Percentiles rank a stretch among this genome's conserved stretches.
These are phyloP conservation scores for Hafferia zeledoni DNA, from an alignment of 2,797 vertebrate species.

Conservation along the genomic window DNA sequence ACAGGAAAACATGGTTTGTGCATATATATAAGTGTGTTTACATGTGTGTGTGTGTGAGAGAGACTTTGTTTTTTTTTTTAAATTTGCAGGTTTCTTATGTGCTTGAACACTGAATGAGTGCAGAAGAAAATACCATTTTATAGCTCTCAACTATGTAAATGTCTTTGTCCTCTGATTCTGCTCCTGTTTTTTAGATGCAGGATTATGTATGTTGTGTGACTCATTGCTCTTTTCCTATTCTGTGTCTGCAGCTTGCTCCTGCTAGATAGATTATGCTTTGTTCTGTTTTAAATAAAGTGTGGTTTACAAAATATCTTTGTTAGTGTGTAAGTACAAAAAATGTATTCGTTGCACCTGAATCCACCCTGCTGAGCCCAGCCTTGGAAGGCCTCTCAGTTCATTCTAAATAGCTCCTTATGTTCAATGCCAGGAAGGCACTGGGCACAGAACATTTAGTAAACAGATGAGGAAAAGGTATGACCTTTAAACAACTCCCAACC, in stretches of 20 bases:
- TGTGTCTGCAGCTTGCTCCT: conserved; percentile 26
- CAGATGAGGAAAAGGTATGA: neutral
- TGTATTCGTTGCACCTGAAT: neutral
- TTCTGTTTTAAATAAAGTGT: conserved; percentile 20
- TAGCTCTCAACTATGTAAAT: neutral
- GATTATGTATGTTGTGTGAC: conserved; percentile 47
- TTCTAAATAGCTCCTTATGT: neutral
- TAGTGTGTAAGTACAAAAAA: neutral
- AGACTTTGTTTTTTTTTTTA: neutral
- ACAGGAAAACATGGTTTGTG: neutral
- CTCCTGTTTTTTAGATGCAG: conserved; percentile 23
- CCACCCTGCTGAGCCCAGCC: neutral
- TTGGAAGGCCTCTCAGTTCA: neutral
- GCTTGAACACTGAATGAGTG: neutral
- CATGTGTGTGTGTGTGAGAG: neutral
- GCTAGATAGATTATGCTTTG: conserved; percentile 22
- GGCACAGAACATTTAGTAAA: neutral
- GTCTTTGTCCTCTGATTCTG: conserved; percentile 4
- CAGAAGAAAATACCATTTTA: neutral
- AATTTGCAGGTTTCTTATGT: neutral
- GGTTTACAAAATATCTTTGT: conserved; percentile 22
- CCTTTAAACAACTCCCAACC: neutral
- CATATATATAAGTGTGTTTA: neutral
- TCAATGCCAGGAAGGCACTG: neutral
- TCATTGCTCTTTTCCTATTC: conserved; percentile 25